Percentiles rank a stretch among this genome's conserved stretches.
Evolutionary conservation across 1,140 invertebrate genomes (phyloP).

Genomic region (Pteromalus puparum): DNA sequence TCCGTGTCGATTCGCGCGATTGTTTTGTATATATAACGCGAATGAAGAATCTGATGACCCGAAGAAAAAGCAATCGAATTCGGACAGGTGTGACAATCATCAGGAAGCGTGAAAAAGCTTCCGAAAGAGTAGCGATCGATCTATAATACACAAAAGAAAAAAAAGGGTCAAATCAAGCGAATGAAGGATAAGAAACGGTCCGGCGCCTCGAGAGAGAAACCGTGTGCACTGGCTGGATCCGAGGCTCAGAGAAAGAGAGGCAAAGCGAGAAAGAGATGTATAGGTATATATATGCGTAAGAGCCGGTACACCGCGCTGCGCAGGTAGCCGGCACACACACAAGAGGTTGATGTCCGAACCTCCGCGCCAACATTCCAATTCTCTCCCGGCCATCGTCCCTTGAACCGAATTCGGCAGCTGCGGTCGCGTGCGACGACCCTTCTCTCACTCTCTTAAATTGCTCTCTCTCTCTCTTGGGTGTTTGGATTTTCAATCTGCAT

Average conservation of each 20-base stretch:
- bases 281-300: background rate
- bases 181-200: background rate
- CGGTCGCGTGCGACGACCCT: background rate
- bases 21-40: too few species aligned
- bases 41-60: too few species aligned
- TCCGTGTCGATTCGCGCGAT: background rate
- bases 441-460: background rate
- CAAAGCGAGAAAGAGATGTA: background rate
- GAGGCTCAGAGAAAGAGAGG: background rate
- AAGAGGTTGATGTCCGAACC: conserved; percentile 64
- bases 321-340: background rate
- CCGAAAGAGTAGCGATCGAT: background rate
- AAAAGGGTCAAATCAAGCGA: background rate
- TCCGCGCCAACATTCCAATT: conserved; percentile 65
- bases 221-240: background rate
- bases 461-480: background rate
- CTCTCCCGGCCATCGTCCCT: conserved; percentile 44
- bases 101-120: background rate
- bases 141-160: background rate
- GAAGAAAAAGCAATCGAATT: background rate
- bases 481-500: background rate
- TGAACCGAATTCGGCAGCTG: conserved; percentile 25
- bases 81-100: background rate
- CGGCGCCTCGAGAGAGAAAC: background rate
- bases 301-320: too few species aligned